Evolutionary conservation across 1,140 invertebrate genomes (phyloP), one percentile per base, ranked within the genome.

Genomic region (Triops cancriformis): DNA sequence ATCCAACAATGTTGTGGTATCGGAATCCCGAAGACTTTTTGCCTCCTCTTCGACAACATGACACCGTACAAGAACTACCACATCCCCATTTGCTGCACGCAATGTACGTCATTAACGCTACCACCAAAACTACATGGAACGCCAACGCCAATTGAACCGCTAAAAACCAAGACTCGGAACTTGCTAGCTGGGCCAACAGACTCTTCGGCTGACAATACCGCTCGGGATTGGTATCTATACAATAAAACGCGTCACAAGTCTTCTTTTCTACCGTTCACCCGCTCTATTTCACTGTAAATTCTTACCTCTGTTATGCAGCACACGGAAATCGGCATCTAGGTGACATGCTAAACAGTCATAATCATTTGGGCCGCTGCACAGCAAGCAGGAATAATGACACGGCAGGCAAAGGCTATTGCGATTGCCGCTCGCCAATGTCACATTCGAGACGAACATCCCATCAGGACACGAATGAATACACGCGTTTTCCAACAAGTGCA

Each of bases 321-420:
- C 41, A 28, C 80, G 80, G 12, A 88, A 79, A 73, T 82, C 79
- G 10, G 87, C 85, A 82, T 89, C 88, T 2, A 80, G 80, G 80
- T 86, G 87, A 82, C 89, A 90, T 9, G 80, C 78, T 11, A 82
- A 82, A 80, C 89, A 90, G 77, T 89, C 83, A 78, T 88, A 87
- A 81, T 88, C 87, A 79, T 86, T 85, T 0, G 87, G 85, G 9
- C 88, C 88, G 6, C 80, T 81, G 80, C 89, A 90, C 9, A 82
- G 82, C 79, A 84, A 83, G 81, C 89, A 90, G 4, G 86, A 84
- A 81, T 90, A 90, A 82, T 90, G 89, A 82, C 89, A 90, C 10
- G 82, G 81, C 6, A 82, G 77, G 79, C 87, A 87, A 10, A 80
- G 75, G 9, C 74, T 76, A 18, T 45, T 64, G 11, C 43, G 7